Conservation (phyloP, 2,888 invertebrate genomes). For the Troides helena region DNA sequence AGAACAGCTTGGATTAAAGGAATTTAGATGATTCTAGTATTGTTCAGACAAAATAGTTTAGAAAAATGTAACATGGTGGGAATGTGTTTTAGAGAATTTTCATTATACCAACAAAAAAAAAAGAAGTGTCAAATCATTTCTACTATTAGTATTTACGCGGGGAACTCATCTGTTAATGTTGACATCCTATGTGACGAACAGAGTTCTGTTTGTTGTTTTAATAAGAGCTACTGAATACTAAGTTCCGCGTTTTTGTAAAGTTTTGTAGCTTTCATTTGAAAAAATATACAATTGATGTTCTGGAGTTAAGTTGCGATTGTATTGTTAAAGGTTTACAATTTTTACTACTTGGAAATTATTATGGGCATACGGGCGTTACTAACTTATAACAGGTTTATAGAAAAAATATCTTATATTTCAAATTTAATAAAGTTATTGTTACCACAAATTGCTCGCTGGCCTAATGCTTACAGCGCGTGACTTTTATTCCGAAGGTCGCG, state of each 20-base stretch:
- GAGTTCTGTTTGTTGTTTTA: constrained; percentile 12
- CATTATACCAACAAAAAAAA: background rate
- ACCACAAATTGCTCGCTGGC: too few relatives aligned
- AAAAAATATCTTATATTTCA: too few relatives aligned
- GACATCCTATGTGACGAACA: constrained; percentile 5
- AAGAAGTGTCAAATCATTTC: background rate
- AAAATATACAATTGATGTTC: background rate
- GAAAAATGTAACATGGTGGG: background rate
- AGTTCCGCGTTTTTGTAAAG: background rate
- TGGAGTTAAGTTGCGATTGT: background rate
- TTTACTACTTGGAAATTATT: too few relatives aligned
- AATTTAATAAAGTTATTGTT: too few relatives aligned
- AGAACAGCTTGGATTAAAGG: background rate
- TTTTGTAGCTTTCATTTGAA: background rate
- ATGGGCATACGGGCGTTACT: too few relatives aligned
- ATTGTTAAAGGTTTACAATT: background rate
- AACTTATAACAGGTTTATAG: too few relatives aligned
- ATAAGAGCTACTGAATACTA: constrained; percentile 10
- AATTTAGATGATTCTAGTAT: background rate
- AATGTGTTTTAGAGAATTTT: background rate
- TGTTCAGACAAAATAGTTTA: background rate
- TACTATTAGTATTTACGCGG: background rate
- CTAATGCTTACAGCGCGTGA: too few relatives aligned
- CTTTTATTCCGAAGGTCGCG: too few relatives aligned
- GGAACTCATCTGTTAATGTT: constrained; percentile 12